Percentiles rank a stretch among this genome's conserved stretches.
These are phyloP conservation scores for Artibeus lituratus DNA, from an alignment of 2,797 vertebrate species.

Conservation along the genomic window DNA sequence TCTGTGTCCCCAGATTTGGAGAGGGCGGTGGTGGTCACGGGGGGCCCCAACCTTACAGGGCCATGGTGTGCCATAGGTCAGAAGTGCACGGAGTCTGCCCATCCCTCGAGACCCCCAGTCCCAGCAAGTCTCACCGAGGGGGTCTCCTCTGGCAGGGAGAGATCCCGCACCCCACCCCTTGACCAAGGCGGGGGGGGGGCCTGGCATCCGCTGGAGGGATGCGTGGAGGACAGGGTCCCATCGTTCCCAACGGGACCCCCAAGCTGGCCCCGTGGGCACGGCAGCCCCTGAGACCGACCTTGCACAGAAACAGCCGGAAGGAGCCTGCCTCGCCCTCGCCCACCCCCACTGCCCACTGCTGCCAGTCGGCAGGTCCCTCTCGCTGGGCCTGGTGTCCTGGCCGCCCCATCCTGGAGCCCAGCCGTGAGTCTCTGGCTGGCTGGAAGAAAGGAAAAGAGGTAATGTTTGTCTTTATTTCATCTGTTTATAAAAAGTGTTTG, in stretches of 20 bases:
- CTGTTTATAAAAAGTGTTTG: conserved; percentile 36
- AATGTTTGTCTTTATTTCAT: neutral
- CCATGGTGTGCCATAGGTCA: rapidly evolving
- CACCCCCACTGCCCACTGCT: rapidly evolving
- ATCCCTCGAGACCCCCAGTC: no score
- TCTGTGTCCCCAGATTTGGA: neutral
- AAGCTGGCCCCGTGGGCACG: rapidly evolving
- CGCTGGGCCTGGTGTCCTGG: rapidly evolving
- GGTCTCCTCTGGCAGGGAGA: neutral
- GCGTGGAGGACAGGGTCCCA: neutral
- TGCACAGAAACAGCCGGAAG: neutral
- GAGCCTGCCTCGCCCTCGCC: neutral
- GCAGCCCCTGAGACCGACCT: neutral
- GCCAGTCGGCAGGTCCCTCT: neutral
- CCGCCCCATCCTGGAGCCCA: neutral
- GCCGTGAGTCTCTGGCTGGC: neutral
- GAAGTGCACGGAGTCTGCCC: neutral
- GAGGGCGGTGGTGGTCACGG: neutral
- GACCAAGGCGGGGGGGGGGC: neutral
- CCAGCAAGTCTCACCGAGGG: neutral
- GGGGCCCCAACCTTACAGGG: neutral
- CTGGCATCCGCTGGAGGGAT: rapidly evolving
- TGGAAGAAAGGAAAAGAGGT: neutral
- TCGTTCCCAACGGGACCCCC: neutral
- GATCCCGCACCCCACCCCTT: neutral